Evolutionary conservation across 2,888 invertebrate species (phyloP).

Genomic region (Oxytorus armatus): DNA sequence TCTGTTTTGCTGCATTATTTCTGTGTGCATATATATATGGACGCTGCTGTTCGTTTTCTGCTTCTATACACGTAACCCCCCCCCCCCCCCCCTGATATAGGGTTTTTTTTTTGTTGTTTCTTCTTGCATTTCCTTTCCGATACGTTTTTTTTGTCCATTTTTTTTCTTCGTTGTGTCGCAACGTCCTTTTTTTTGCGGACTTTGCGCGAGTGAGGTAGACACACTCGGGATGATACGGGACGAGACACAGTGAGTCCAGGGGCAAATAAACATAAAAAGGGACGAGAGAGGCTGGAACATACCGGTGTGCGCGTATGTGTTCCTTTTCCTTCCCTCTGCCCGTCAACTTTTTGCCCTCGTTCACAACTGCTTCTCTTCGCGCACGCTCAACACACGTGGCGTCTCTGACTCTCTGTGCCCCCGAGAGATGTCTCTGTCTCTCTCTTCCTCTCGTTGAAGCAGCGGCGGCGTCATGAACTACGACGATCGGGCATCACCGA

Average conservation of each 20-base stretch:
- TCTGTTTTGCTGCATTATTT: constrained; percentile 64
- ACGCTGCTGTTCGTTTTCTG: constrained; percentile 33
- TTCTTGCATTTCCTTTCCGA: constrained; percentile 50
- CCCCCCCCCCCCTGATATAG: too few species aligned
- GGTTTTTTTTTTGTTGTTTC: constrained; percentile 46
- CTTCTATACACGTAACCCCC: constrained; percentile 36
- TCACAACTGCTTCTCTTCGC: constrained; percentile 46
- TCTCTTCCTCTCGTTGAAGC: constrained; percentile 59
- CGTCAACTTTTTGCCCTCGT: constrained; percentile 67
- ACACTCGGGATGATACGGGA: constrained; percentile 19
- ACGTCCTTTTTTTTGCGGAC: constrained; percentile 39
- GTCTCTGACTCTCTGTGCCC: constrained; percentile 48
- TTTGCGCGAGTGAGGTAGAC: constrained; percentile 36
- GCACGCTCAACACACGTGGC: constrained; percentile 47
- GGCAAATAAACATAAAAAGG: constrained; percentile 3
- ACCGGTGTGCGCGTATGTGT: constrained; percentile 24
- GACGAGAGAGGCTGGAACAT: constrained; percentile 28
- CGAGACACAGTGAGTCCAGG: constrained; percentile 2
- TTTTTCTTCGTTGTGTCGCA: constrained; percentile 53
- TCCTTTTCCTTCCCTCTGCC: constrained; percentile 51
- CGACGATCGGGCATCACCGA: constrained; percentile 61
- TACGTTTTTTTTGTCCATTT: constrained; percentile 53
- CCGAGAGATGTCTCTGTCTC: too few species aligned
- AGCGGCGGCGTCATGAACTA: constrained; percentile 38
- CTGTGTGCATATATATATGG: not conserved